These are phyloP conservation scores for Vimba vimba DNA, from an alignment of 2,113 vertebrate genomes.

Conservation along the genomic window DNA sequence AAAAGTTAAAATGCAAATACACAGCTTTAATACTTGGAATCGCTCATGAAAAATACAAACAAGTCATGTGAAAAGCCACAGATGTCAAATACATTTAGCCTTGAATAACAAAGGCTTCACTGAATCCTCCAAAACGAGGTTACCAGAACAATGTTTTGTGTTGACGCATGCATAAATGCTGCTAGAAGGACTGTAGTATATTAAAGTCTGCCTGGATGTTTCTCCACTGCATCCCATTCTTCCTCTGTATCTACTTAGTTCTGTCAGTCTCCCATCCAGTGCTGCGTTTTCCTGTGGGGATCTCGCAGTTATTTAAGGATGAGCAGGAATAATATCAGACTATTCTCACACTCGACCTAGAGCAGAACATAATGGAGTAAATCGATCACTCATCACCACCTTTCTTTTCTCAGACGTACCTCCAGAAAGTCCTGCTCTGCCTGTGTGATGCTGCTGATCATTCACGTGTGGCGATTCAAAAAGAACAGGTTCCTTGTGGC, in stretches of 20 bases:
- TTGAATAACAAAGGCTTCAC: neutral
- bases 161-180: neutral
- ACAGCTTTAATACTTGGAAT: neutral
- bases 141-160: constrained; percentile 10
- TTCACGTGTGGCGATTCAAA: constrained; percentile 34
- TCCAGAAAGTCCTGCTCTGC: neutral
- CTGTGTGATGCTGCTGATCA: constrained; percentile 10
- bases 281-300: neutral
- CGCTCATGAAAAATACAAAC: neutral
- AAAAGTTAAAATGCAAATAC: neutral
- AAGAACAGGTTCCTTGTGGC: constrained; percentile 14
- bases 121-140: neutral
- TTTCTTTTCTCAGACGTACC: constrained; percentile 9
- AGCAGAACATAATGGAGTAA: constrained; percentile 33
- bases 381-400: constrained; percentile 35
- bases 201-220: neutral
- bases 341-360: constrained; percentile 4
- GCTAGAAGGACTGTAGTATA: neutral
- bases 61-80: neutral
- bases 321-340: constrained; percentile 18
- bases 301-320: constrained; percentile 30
- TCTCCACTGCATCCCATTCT: neutral
- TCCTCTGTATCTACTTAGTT: neutral
- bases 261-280: constrained; percentile 11
- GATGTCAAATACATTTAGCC: neutral